Base-by-base conservation (phyloP, 2,113 vertebrate species). In the Rostratula benghalensis region DNA sequence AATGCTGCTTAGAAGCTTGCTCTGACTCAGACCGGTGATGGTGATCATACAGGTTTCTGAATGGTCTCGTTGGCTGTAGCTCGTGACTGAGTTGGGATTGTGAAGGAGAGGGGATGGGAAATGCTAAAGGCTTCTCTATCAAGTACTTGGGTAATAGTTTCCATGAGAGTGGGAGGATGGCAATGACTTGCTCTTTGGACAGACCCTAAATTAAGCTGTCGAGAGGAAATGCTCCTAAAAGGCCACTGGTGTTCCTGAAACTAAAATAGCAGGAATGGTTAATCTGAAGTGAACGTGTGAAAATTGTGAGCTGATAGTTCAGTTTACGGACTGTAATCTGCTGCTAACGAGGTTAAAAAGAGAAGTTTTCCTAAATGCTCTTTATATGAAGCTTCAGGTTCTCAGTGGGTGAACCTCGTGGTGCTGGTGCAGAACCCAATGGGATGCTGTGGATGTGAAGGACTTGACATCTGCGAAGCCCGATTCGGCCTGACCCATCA, bases 381-480 rank as follows among this genome's bases (percentile, higher is more conserved):
- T 21, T 46, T 25, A 9, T 12, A 12, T 15, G 12, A 75, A 59
- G 33, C 24, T 56, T 20, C 12, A 13, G 31, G 33, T 64, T 80
- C 45, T 13, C 13, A 21, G 3, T 24, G 73, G 30, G 37, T 51
- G 6, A 57, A 13, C 50, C 16, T 31, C 25, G 27, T 73, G 65
- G 59, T 1, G 3, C 8, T 30, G 56, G 33, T 21, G 57, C n/a
- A 9, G 65, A 33, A 28, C 45, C 59, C 19, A 5, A 12, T 5
- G 6, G 0, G 10, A 9, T 7, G 4, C 46, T 28, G 1, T 1
- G 1, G 11, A 21, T 10, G 1, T 1, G 56, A 31, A 35, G 60
- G 31, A 31, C 31, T 12, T 33, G 35, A 30, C 37, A 7, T 27
- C 37, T 65, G 56, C 22, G 6, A 2, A 35, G 22, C 8, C 46